Base-by-base conservation (phyloP, 35 echinoderm and acorn worm genomes). In the Hemicentrotus pulcherrimus region DNA sequence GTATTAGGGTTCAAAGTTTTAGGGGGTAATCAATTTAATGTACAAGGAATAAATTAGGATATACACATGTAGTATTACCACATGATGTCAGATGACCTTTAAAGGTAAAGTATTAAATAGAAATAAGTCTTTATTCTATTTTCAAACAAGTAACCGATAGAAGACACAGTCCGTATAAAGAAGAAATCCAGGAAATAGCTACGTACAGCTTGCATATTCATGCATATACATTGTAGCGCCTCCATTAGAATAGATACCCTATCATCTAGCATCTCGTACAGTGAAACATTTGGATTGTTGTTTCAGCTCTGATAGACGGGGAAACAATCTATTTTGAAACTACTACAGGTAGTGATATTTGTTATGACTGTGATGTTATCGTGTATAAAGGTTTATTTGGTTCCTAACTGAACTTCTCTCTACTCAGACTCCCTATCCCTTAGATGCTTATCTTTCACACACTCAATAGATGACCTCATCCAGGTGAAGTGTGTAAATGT, bases 321-420 rank as follows among this genome's bases (percentile, higher is more conserved):
- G 65, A 78, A 78, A 78, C 28, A 78, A 78, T n/a, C 65, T 78
- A 71, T 71, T 78, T 78, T 78, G 65, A 78, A 78, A 78, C 3
- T 28, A 78, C 65, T 78, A 78, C 65, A 78, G 65, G 65, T 78
- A 78, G 65, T 78, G 65, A 78, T 78, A 78, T 78, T 78, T 78
- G 65, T 78, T 78, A 28, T 78, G 65, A 78, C 65, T 78, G 65
- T 28, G 65, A 78, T 78, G 2, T 15, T 78, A 78, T 78, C 65
- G n/a, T 78, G 4, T 22, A 59, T 59, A 59, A 7, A 78, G 28
- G 65, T 22, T 4, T 28, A 28, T 78, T 78, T 78, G 65, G 65
- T 28, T 78, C 24, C 18, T 6, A 28, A n/a, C 65, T 78, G 65
- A 22, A 78, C 65, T 78, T 78, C 65, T 78, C 65, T 22, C 19